Evolutionary conservation across 1,140 invertebrate genomes (phyloP), one percentile per base, ranked within the genome.

Genomic region (Holcopasites calliopsidis): DNA sequence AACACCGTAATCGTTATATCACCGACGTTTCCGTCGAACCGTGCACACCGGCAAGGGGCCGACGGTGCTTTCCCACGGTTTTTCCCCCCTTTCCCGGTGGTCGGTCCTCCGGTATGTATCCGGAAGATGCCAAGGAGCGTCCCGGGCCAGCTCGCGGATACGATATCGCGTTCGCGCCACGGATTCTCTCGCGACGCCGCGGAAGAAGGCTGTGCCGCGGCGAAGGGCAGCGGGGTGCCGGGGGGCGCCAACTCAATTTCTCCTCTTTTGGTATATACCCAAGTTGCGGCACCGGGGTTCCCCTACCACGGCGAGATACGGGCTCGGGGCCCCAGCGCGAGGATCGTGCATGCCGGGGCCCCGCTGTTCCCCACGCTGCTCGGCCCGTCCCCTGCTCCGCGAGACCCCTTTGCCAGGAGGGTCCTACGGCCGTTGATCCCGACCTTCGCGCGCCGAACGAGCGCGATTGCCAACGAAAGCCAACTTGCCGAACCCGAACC

Each of bases 371-470:
- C 57, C 65, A 38, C 75, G 60, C 78, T 58, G 55, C 68, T 44
- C 75, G 64, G 33, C 71, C 40, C 62, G 50, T 70, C 35, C 49
- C 54, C 71, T 44, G 64, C 58, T 71, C 80, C 73, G 33, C 57
- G 52, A 28, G 38, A 23, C 62, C 57, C 64, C 76, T 71, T 84
- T 76, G 79, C 77, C 87, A 85, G 88, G 89, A 86, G 89, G 89
- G 89, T 90, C 89, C 90, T 91, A 90, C 90, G 90, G 90, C 89
- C 90, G 88, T 91, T 91, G 90, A 91, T 91, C 90, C 90, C 90
- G 90, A 91, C 90, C 90, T 91, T 91, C 90, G 90, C 89, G 89
- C 90, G 90, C 90, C 88, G 88, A 90, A 91, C 89, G 86, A 89
- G 78, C 89, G 87, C 89, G 90, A 90, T 91, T 85, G 89, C 88